phyloP scores from a whole-genome alignment of 2,888 invertebrate species.

The Napeogenes inachia region DNA sequence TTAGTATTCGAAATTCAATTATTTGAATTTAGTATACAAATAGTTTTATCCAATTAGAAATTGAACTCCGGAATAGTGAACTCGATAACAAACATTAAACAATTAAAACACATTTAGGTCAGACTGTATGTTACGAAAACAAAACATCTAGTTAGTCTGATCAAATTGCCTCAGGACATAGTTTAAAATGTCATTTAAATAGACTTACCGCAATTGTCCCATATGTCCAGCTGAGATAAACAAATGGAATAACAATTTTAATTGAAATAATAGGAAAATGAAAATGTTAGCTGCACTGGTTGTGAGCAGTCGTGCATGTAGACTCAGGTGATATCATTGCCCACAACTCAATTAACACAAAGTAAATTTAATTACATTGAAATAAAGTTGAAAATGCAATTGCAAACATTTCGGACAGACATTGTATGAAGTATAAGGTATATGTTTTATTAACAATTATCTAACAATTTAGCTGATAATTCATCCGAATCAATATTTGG shows the following conservation, averaged over 20 bases:
- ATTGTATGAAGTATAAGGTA: conserved; percentile 16
- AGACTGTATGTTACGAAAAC: too few relatives aligned
- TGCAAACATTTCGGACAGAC: conserved; percentile 6
- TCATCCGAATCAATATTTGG: neutral
- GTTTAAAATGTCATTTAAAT: neutral
- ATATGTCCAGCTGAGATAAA: neutral
- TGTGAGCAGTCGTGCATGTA: conserved; percentile 7
- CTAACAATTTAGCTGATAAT: neutral
- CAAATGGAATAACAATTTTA: conserved; percentile 2
- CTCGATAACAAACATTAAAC: too few relatives aligned
- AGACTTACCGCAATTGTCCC: conserved; percentile 1
- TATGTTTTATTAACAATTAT: conserved; percentile 1
- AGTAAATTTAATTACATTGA: neutral
- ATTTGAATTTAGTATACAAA: too few relatives aligned
- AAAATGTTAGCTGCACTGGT: conserved; percentile 5
- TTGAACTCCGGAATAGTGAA: too few relatives aligned
- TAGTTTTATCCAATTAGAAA: too few relatives aligned
- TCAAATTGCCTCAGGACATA: too few relatives aligned
- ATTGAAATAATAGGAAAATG: conserved; percentile 10
- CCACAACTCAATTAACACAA: neutral
- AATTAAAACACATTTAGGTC: too few relatives aligned
- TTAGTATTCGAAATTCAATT: too few relatives aligned
- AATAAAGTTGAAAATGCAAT: conserved; percentile 1
- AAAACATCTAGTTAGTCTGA: too few relatives aligned
- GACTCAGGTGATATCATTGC: conserved; percentile 10